Base-by-base conservation (phyloP, 1,140 invertebrate genomes). In the Brachionus rubens region DNA sequence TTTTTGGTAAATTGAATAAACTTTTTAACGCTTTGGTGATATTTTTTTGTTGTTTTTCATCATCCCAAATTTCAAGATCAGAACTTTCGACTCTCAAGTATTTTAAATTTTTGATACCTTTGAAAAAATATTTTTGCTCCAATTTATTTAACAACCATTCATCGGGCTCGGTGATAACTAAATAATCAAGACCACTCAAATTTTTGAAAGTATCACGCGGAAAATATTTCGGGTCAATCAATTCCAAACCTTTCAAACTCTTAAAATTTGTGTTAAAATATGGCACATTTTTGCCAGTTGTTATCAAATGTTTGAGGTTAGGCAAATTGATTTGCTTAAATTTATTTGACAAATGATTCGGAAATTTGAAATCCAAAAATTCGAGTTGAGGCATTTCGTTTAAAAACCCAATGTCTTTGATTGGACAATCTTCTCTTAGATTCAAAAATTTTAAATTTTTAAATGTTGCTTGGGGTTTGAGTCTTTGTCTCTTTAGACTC, bases 101-200 rank as follows among this genome's bases (percentile, higher is more conserved):
- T 26, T 54, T 54, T 24, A 54, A 24, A 24, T 54, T 21, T 54
- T 54, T 54, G 26, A 54, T 21, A 0, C 19, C 24, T 26, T 21
- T 10, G 12, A 54, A 54, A 4, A 0, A 24, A 26, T 16, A 24
- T 4, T 54, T 54, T 19, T 21, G 24, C 9, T 5, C 9, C 21
- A 54, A 54, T 28, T 21, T 54, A 10, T 54, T 26, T 1, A 54
- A 14, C 50, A 54, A 10, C 5, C 19, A 54, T 21, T 12, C 50
- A 1, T 21, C 10, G 21, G 50, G 50, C 1, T 54, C 3, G 26
- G 50, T 54, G 1, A 54, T 54, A 54, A 26, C 50, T 26, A 54
- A 54, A 54, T 54, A 54, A 54, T 54, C 50, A 26, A 54, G 50
- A 54, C 50, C 26, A 26, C 10, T 54, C 24, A 54, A 54, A 54